These are phyloP conservation scores for Xanthorhoe spadicearia DNA, from an alignment of 2,888 invertebrate genomes.

Conservation along the genomic window DNA sequence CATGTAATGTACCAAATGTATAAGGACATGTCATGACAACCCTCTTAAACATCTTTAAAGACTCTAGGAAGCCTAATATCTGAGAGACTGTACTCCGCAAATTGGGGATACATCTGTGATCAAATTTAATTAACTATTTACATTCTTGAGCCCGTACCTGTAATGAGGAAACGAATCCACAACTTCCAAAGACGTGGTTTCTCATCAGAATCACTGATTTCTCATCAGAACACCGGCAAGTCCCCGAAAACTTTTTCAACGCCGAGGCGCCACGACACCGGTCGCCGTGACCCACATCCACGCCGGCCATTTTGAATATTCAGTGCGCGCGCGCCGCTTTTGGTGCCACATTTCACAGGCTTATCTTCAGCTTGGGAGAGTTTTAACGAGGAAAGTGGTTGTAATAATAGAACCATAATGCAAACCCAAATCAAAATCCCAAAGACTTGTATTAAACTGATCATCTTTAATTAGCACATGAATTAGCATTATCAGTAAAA, in stretches of 20 bases:
- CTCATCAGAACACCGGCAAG: constrained; percentile 17
- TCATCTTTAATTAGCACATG: background rate
- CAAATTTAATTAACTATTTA: too few species aligned
- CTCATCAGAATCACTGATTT: background rate
- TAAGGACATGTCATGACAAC: too few species aligned
- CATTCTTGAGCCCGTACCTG: too few species aligned
- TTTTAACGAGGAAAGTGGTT: constrained; percentile 1
- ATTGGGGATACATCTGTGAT: too few species aligned
- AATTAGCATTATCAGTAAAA: background rate
- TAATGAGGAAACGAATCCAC: too few species aligned
- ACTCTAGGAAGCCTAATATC: too few species aligned
- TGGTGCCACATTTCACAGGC: constrained; percentile 68
- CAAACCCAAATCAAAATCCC: background rate
- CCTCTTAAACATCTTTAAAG: too few species aligned
- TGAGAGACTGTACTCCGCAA: too few species aligned
- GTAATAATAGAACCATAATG: background rate
- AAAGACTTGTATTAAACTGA: background rate
- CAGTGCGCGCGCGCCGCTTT: constrained; percentile 64
- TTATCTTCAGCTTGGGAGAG: constrained; percentile 38
- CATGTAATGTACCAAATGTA: too few species aligned
- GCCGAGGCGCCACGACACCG: constrained; percentile 54
- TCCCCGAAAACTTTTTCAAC: constrained; percentile 44
- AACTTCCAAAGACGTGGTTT: background rate
- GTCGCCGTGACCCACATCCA: constrained; percentile 70
- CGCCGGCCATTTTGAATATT: constrained; percentile 69